Evolutionary conservation across 2,113 vertebrate genomes (phyloP).

Genomic region (human (Homo sapiens)): DNA sequence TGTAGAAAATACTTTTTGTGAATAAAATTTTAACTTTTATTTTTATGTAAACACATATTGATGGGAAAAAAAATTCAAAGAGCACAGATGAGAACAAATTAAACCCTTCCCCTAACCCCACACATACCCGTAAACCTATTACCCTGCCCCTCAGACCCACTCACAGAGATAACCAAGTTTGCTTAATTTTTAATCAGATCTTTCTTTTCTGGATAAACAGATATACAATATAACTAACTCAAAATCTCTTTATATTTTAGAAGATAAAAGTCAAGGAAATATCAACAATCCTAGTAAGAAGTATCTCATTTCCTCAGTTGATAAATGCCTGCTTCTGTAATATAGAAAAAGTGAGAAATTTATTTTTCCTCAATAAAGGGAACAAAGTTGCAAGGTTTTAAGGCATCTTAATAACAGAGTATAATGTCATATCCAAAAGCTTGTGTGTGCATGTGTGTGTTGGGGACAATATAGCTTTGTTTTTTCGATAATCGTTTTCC

Average conservation of each 20-base stretch:
- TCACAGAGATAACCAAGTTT: neutral
- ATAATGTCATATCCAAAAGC: neutral
- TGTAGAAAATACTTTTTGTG: neutral
- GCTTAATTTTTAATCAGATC: conserved; percentile 7
- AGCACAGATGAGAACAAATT: neutral
- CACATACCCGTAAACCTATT: neutral
- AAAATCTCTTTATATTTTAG: conserved; percentile 68
- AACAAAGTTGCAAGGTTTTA: neutral
- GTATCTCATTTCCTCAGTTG: conserved; percentile 37
- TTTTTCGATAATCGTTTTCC: neutral
- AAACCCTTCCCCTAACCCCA: neutral
- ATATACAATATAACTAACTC: conserved; percentile 50
- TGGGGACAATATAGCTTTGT: neutral
- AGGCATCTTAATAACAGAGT: neutral
- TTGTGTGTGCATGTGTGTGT: neutral
- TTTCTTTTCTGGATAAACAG: neutral
- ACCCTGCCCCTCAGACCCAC: neutral
- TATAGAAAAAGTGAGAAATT: conserved; percentile 30
- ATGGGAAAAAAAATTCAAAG: neutral
- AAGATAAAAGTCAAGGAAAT: conserved; percentile 31
- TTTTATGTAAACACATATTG: conserved; percentile 26
- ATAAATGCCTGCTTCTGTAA: conserved; percentile 20
- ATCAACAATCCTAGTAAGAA: conserved; percentile 64
- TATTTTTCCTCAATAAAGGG: neutral
- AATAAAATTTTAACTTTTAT: conserved; percentile 3